Evolutionary conservation across 2,797 vertebrate genomes (phyloP).

Genomic region (Lutjanus argentimaculatus): DNA sequence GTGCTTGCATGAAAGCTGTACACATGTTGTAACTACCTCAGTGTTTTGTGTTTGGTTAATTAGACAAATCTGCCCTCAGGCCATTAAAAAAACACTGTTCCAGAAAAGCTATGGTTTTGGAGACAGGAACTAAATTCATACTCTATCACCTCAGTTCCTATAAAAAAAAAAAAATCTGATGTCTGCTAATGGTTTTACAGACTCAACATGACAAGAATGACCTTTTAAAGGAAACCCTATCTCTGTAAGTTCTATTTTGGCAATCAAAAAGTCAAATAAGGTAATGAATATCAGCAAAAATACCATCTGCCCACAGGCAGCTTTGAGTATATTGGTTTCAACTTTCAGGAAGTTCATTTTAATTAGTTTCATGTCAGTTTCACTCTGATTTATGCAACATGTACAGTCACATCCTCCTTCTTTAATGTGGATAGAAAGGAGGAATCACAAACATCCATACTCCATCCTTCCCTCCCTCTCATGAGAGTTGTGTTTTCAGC

Average conservation of each 20-base stretch:
- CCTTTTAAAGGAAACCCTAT: not conserved
- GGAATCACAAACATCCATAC: not conserved
- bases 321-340: not conserved
- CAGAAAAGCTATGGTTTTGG: too few species aligned
- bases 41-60: not conserved
- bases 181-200: slow-evolving; percentile 2
- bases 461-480: slow-evolving; percentile 2
- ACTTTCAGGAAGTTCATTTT: slow-evolving; percentile 11
- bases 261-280: slow-evolving; percentile 8
- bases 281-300: slow-evolving; percentile 2
- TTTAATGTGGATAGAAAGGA: not conserved
- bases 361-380: slow-evolving; percentile 11
- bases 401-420: slow-evolving; percentile 26
- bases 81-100: not conserved
- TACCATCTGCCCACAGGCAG: not conserved
- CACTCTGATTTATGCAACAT: slow-evolving; percentile 2
- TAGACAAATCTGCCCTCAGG: not conserved
- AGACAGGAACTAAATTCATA: not conserved
- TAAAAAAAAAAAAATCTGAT: not conserved
- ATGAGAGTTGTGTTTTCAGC: slow-evolving; percentile 22
- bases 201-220: not conserved
- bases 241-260: slow-evolving; percentile 13
- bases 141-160: not conserved
- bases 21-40: not conserved
- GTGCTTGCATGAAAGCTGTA: not conserved